phyloP scores from a whole-genome alignment of 2,888 invertebrate species.

The Aricia artaxerxes region DNA sequence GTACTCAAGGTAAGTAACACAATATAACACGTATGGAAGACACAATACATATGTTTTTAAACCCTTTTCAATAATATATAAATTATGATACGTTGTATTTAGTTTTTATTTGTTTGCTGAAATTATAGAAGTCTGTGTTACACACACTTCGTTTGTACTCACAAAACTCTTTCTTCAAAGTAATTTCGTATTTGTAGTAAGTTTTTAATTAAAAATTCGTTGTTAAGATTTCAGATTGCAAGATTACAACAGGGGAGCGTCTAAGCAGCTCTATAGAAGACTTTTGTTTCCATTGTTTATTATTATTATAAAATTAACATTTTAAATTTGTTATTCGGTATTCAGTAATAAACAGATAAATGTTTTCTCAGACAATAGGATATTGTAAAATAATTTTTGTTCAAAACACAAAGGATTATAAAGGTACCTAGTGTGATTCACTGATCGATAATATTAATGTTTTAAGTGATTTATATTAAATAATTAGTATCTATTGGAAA shows the following conservation, averaged over 20 bases:
- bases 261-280: slow-evolving; percentile 51
- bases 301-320: slow-evolving; percentile 35
- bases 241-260: slow-evolving; percentile 66
- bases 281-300: slow-evolving; percentile 58
- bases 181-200: slow-evolving; percentile 9
- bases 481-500: neutral
- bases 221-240: slow-evolving; percentile 76
- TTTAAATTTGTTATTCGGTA: slow-evolving; percentile 26
- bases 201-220: slow-evolving; percentile 10
- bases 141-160: neutral
- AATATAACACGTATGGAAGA: neutral
- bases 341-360: slow-evolving; percentile 13
- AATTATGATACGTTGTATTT: neutral
- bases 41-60: neutral
- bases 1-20: slow-evolving; percentile 66
- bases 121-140: neutral
- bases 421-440: neutral
- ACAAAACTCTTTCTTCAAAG: neutral
- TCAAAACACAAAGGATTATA: neutral
- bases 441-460: neutral
- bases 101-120: neutral
- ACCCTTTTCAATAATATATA: neutral
- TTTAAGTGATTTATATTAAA: neutral
- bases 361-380: slow-evolving; percentile 26
- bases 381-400: slow-evolving; percentile 20